Conservation (phyloP, 1,140 invertebrate genomes). For the Dysdera silvatica region DNA sequence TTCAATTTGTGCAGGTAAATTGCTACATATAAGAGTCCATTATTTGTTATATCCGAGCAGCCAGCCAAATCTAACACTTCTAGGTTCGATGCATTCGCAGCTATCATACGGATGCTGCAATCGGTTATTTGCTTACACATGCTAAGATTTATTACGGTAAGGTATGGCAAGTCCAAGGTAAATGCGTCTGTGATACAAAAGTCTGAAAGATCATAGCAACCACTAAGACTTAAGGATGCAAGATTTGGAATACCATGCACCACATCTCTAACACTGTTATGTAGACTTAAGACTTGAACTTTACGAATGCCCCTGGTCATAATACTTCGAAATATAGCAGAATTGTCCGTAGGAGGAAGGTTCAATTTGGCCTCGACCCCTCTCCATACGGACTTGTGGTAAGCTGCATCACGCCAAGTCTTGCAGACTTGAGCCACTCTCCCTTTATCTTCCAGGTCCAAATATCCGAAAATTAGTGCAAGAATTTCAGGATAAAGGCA, state of each 20-base stretch:
- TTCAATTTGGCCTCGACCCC: constrained; percentile 85
- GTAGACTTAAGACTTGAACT: constrained; percentile 76
- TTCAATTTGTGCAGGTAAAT: constrained; percentile 75
- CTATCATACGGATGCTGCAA: constrained; percentile 68
- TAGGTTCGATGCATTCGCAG: constrained; percentile 77
- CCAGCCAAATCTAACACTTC: constrained; percentile 81
- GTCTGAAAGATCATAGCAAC: constrained; percentile 82
- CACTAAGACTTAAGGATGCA: constrained; percentile 78
- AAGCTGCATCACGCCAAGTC: constrained; percentile 76
- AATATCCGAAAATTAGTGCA: constrained; percentile 80
- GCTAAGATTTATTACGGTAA: constrained; percentile 75
- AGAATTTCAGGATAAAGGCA: constrained; percentile 85
- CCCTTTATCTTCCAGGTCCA: constrained; percentile 79
- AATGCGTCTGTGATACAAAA: constrained; percentile 76
- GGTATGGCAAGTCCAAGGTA: constrained; percentile 49
- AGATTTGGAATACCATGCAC: constrained; percentile 75
- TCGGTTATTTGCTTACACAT: constrained; percentile 92
- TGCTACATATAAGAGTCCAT: constrained; percentile 70
- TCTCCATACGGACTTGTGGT: constrained; percentile 83
- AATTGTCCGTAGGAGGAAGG: constrained; percentile 64
- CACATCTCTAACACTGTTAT: constrained; percentile 74
- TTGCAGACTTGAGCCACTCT: constrained; percentile 81
- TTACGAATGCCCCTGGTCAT: constrained; percentile 75
- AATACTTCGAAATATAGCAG: constrained; percentile 73
- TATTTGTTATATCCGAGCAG: constrained; percentile 81